Percentiles rank a stretch among this genome's conserved stretches.
Conservation (phyloP, 2,113 vertebrate genomes). For the Dasyprocta punctata region DNA sequence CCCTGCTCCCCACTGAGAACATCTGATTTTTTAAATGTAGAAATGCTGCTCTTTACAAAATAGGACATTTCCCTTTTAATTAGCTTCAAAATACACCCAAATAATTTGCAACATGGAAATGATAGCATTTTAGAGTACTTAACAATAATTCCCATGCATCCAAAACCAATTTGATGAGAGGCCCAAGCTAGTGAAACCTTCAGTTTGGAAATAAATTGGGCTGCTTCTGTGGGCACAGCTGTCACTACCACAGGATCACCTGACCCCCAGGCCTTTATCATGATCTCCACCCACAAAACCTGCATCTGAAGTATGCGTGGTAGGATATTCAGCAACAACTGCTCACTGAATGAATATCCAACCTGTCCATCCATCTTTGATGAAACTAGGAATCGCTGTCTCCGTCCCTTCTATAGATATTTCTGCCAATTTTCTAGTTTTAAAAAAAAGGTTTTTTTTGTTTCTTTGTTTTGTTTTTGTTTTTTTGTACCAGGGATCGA, state of each 20-base stretch:
- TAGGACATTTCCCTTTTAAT: slow-evolving; percentile 83
- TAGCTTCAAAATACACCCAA: slow-evolving; percentile 80
- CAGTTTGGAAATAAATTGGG: slow-evolving; percentile 67
- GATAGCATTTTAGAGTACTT: slow-evolving; percentile 63
- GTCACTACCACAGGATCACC: slow-evolving; percentile 41
- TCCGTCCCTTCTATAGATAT: background rate
- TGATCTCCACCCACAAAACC: background rate
- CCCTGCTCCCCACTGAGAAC: slow-evolving; percentile 84
- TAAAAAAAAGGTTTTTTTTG: background rate
- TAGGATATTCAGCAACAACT: background rate
- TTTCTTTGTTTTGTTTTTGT: no score
- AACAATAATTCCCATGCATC: slow-evolving; percentile 54
- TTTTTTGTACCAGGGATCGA: no score
- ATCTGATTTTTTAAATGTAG: slow-evolving; percentile 87
- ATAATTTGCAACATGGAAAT: slow-evolving; percentile 74
- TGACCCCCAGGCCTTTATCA: background rate
- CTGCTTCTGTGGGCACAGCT: slow-evolving; percentile 71
- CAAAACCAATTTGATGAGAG: slow-evolving; percentile 53
- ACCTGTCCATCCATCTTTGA: background rate
- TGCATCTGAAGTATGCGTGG: background rate
- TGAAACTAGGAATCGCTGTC: background rate
- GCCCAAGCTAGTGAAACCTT: slow-evolving; percentile 71
- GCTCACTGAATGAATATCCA: background rate
- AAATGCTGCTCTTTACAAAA: slow-evolving; percentile 84
- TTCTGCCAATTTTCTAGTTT: background rate